Percentiles rank a stretch among this genome's conserved stretches.
These are phyloP conservation scores for Agonopterix subpropinquella DNA, from an alignment of 2,888 invertebrate genomes.

Conservation along the genomic window DNA sequence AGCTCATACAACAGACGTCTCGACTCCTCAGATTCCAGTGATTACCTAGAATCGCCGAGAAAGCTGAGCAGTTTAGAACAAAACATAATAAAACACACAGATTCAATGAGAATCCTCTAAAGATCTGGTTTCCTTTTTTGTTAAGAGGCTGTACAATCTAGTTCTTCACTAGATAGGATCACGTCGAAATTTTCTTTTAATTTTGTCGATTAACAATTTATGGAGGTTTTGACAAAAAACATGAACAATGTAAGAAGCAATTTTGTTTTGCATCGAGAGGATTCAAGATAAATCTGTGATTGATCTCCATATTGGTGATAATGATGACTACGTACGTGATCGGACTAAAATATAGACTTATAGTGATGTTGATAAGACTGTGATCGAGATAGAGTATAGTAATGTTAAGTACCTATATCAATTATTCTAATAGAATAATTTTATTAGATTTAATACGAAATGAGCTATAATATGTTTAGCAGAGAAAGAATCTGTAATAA, in stretches of 20 bases:
- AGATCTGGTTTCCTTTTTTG: constrained; percentile 27
- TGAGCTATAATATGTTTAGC: too few relatives aligned
- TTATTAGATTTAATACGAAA: background rate
- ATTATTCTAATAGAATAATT: constrained; percentile 9
- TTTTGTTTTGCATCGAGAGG: too few relatives aligned
- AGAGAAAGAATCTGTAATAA: too few relatives aligned
- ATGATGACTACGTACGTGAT: constrained; percentile 36
- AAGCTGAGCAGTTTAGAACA: constrained; percentile 49
- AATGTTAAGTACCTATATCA: constrained; percentile 3
- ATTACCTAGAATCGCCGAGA: constrained; percentile 41
- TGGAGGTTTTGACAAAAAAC: too few relatives aligned
- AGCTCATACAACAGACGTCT: constrained; percentile 37
- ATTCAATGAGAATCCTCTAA: constrained; percentile 66
- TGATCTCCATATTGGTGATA: constrained; percentile 9
- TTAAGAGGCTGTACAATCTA: constrained; percentile 47
- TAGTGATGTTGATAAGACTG: constrained; percentile 66
- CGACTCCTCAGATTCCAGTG: constrained; percentile 64
- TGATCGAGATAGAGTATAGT: constrained; percentile 48
- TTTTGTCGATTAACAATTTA: background rate
- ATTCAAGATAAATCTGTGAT: background rate
- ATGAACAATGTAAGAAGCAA: too few relatives aligned
- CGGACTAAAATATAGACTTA: constrained; percentile 6
- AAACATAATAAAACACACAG: constrained; percentile 60
- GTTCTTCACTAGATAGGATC: constrained; percentile 31
- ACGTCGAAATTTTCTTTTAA: constrained; percentile 7